Percentiles rank a stretch among this genome's conserved stretches.
Evolutionary conservation across 1,140 invertebrate genomes (phyloP).

Genomic region (Palaemon carinicauda): DNA sequence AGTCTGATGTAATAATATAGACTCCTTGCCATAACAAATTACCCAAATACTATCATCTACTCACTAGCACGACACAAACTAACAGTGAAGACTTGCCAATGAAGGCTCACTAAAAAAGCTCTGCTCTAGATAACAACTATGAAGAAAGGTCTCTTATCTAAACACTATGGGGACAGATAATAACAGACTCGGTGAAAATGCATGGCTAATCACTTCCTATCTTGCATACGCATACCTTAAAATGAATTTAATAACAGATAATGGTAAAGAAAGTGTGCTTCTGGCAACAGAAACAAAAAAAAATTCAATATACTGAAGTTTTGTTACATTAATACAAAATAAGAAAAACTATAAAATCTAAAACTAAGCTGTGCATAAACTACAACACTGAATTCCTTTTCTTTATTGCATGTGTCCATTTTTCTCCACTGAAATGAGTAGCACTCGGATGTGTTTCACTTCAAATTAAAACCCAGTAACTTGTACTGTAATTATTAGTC

Average conservation of each 20-base stretch:
- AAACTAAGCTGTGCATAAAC: slow-evolving; percentile 31
- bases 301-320: background rate
- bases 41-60: slow-evolving; percentile 53
- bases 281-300: background rate
- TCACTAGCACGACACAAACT: slow-evolving; percentile 54
- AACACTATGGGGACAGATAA: slow-evolving; percentile 43
- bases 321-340: background rate
- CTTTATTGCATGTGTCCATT: background rate
- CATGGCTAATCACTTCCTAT: slow-evolving; percentile 8
- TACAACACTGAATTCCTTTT: background rate
- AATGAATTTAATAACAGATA: background rate
- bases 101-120: slow-evolving; percentile 46
- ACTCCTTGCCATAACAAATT: slow-evolving; percentile 56
- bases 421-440: background rate
- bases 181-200: slow-evolving; percentile 41
- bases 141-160: slow-evolving; percentile 34
- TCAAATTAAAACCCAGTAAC: background rate
- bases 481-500: background rate
- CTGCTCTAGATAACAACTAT: slow-evolving; percentile 46
- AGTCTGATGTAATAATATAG: slow-evolving; percentile 53
- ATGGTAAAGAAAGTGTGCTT: background rate
- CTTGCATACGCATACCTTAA: slow-evolving; percentile 14
- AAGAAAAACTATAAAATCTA: slow-evolving; percentile 19
- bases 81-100: slow-evolving; percentile 43
- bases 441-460: slow-evolving; percentile 42